phyloP scores from a whole-genome alignment of 1,140 invertebrate genomes.

The Anastrepha ludens region DNA sequence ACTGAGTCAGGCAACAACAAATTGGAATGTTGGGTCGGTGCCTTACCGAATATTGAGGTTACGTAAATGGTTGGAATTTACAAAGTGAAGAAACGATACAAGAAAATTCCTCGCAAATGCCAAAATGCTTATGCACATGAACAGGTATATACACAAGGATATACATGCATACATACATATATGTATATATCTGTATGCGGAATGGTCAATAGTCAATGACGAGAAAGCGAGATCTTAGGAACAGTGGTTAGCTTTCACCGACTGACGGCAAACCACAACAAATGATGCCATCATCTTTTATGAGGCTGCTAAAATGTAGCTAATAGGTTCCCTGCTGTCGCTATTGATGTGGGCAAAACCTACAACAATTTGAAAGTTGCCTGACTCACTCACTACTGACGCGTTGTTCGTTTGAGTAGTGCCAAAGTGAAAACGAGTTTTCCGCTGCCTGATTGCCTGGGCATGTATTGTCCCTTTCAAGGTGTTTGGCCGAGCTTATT shows the following conservation, averaged over 20 bases:
- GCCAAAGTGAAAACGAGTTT: not conserved
- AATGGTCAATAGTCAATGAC: not conserved
- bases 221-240: too few species aligned
- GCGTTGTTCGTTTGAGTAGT: not conserved
- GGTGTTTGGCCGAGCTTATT: too few species aligned
- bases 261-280: constrained; percentile 10
- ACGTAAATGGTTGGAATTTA: not conserved
- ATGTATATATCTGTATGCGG: not conserved
- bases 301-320: constrained; percentile 38
- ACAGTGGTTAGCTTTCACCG: not conserved
- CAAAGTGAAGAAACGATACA: not conserved
- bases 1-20: not conserved
- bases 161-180: not conserved
- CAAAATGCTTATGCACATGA: too few species aligned
- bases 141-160: not conserved
- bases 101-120: too few species aligned
- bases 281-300: constrained; percentile 42
- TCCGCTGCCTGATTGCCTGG: too few species aligned
- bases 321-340: not conserved
- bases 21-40: constrained; percentile 13
- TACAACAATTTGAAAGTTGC: not conserved
- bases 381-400: not conserved
- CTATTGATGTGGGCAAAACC: not conserved
- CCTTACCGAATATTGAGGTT: constrained; percentile 21
- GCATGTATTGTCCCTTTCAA: too few species aligned